These are phyloP conservation scores for Silurus asotus DNA, from an alignment of 2,113 vertebrate species.

Conservation along the genomic window DNA sequence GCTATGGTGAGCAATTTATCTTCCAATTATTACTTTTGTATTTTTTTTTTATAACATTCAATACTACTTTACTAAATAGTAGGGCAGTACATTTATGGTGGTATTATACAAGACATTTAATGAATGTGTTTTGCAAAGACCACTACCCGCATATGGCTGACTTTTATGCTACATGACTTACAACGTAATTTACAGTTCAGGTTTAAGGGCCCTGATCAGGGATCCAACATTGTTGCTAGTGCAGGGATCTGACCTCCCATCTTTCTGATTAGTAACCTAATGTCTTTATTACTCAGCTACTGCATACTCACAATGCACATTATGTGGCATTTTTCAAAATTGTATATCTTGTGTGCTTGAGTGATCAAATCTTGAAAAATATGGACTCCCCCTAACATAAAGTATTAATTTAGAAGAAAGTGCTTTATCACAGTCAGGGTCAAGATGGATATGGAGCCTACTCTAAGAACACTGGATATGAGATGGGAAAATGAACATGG, in stretches of 20 bases:
- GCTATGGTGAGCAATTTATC: not conserved
- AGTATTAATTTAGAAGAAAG: not conserved
- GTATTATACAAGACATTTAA: not conserved
- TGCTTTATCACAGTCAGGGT: not conserved
- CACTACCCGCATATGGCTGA: not conserved
- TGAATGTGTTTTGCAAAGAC: not conserved
- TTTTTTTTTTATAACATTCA: not conserved
- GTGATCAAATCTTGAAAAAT: not conserved
- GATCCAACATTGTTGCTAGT: too few species aligned
- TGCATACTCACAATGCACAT: not conserved
- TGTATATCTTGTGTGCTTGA: not conserved
- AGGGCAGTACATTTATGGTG: not conserved
- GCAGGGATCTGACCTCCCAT: not conserved
- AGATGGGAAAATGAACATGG: not conserved
- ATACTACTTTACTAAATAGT: not conserved
- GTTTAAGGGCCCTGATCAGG: not conserved
- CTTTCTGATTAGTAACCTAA: not conserved
- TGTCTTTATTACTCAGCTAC: not conserved
- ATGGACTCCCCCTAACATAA: not conserved
- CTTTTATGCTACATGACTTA: not conserved
- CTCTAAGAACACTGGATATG: not conserved
- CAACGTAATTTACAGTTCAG: not conserved
- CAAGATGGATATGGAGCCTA: not conserved
- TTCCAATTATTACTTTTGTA: not conserved
- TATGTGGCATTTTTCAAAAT: not conserved